phyloP scores from a whole-genome alignment of 2,797 vertebrate species.

The Chelmon rostratus region DNA sequence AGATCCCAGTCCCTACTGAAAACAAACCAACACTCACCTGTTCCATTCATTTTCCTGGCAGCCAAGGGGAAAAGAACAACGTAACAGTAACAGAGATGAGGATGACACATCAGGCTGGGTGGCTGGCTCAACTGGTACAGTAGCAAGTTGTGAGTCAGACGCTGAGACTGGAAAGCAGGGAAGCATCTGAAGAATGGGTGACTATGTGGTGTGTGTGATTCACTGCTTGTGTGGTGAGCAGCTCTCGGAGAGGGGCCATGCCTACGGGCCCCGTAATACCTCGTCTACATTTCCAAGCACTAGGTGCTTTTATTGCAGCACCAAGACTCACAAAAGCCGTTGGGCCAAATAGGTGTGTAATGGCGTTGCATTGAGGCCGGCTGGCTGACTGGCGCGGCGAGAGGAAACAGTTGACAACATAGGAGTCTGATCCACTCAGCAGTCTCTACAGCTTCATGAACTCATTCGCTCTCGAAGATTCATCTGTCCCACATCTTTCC shows the following conservation, averaged over 20 bases:
- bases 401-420: conserved; percentile 71
- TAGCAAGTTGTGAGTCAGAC: conserved; percentile 73
- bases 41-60: conserved; percentile 78
- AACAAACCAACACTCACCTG: conserved; percentile 77
- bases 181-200: conserved; percentile 79
- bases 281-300: conserved; percentile 81
- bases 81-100: conserved; percentile 62
- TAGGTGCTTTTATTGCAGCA: conserved; percentile 80
- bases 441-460: conserved; percentile 52
- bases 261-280: conserved; percentile 78
- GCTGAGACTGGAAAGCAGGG: conserved; percentile 61
- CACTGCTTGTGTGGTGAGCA: conserved; percentile 65
- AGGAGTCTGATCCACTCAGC: conserved; percentile 54
- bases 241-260: conserved; percentile 63
- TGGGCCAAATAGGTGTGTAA: conserved; percentile 77
- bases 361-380: conserved; percentile 35
- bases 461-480: conserved; percentile 58
- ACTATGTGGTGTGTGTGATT: conserved; percentile 71
- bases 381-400: conserved; percentile 44
- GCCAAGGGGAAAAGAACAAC: conserved; percentile 47
- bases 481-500: conserved; percentile 63
- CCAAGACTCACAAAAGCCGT: conserved; percentile 79
- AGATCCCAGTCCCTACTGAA: conserved; percentile 64
- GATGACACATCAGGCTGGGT: conserved; percentile 71
- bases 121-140: conserved; percentile 59